These are phyloP conservation scores for Sciurus carolinensis DNA, from an alignment of 2,797 vertebrate species.

Conservation along the genomic window DNA sequence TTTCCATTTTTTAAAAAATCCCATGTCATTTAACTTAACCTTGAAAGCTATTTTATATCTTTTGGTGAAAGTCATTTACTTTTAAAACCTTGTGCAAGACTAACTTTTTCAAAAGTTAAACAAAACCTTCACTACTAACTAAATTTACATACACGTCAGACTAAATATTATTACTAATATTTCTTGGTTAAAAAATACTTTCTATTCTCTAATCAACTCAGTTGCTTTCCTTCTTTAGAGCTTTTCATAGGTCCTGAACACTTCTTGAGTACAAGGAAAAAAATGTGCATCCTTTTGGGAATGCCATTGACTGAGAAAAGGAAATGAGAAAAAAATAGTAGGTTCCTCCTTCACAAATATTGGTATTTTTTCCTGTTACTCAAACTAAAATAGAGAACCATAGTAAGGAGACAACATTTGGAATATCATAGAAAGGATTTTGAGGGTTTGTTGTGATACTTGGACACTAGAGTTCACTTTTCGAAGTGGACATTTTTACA, in stretches of 20 bases:
- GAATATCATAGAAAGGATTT: background rate
- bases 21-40: conserved; percentile 22
- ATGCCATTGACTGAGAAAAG: background rate
- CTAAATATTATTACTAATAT: background rate
- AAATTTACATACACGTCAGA: background rate
- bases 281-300: background rate
- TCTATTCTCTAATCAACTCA: background rate
- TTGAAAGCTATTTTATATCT: conserved; percentile 33
- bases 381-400: background rate
- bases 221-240: background rate
- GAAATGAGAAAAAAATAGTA: background rate
- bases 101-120: background rate
- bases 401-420: background rate
- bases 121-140: background rate
- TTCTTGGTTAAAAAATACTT: background rate
- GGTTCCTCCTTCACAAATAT: background rate
- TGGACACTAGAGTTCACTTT: background rate
- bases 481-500: background rate
- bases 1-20: conserved; percentile 10
- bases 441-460: background rate
- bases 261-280: background rate
- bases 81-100: conserved; percentile 26
- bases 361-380: background rate
- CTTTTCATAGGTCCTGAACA: background rate
- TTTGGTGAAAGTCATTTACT: conserved; percentile 1